Base-by-base conservation (phyloP, 2,888 invertebrate genomes). In the Odontothrips loti region DNA sequence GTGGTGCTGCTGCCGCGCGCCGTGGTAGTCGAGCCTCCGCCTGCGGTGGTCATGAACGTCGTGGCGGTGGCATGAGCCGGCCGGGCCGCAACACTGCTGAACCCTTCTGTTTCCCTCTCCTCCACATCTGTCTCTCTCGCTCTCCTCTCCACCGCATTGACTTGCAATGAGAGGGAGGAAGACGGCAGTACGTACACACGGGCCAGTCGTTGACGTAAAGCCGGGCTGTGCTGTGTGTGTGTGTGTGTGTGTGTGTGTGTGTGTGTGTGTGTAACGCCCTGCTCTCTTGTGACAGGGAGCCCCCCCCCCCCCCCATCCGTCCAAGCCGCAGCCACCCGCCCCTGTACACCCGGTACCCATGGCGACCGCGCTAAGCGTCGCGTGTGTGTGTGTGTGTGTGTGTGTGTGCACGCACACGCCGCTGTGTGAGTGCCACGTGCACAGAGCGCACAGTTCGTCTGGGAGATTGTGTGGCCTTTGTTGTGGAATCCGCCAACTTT, bases 121-220 rank as follows among this genome's bases (percentile, higher is more conserved):
- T 58, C 17, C n/a, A 6, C 15, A 11, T 58, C 58, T 58, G 15
- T 17, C 58, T 58, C 58, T 58, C 58, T 58, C 58, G 10, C 58
- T 58, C 58, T 51, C 51, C 20, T 51, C 1, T 10, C 20, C 51
- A 3, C 51, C 27, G 68, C 27, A 75, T 75, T 27, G 68, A 75
- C 68, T 75, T 75, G 27, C 68, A 75, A 75, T 75, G 68, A 75
- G 68, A 27, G 27, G 23, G 68, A 75, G 23, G 68, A 68, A 23
- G 23, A 68, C 9, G 23, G 23, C 51, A 20, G 23, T 3, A 23
- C 23, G 23, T 23, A 17, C 12, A 43, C 34, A 43, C 2, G n/a
- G 51, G 15, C 0, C 58, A 58, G 58, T 58, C 58, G 58, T 15
- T 20, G 58, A 20, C 58, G 15, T 58, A 58, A 58, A 58, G 58